phyloP scores from a whole-genome alignment of 2,797 vertebrate species.

The Acanthurus lineatus region DNA sequence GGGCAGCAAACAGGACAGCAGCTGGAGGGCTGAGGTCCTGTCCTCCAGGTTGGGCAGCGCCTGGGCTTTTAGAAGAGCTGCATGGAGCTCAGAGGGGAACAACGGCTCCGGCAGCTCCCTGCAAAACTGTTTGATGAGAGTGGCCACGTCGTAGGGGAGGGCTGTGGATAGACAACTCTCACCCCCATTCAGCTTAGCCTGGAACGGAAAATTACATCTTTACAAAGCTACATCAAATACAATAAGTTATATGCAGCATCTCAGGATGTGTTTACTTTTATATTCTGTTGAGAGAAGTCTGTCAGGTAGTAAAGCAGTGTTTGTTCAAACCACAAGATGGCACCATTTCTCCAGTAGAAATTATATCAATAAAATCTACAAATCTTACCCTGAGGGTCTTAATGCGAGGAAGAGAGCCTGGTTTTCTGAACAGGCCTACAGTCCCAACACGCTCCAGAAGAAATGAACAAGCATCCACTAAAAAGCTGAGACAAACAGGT shows the following conservation, averaged over 20 bases:
- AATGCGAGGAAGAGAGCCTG: conserved; percentile 89
- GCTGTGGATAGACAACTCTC: conserved; percentile 87
- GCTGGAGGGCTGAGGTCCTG: conserved; percentile 86
- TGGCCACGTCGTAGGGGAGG: conserved; percentile 89
- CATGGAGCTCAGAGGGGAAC: conserved; percentile 87
- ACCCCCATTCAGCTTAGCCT: conserved; percentile 85
- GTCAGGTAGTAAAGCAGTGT: neutral
- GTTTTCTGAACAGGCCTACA: conserved; percentile 93
- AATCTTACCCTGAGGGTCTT: conserved; percentile 88
- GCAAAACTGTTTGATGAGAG: conserved; percentile 94
- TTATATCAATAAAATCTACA: neutral
- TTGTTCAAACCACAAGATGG: conserved; percentile 12
- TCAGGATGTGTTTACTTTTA: neutral
- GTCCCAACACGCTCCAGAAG: conserved; percentile 87
- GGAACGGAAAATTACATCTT: neutral
- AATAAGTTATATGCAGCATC: neutral
- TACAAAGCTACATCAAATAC: neutral
- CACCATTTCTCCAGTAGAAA: neutral
- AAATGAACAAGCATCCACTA: conserved; percentile 87
- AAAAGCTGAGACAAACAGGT: conserved; percentile 83
- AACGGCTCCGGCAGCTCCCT: conserved; percentile 90
- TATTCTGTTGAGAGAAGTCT: neutral
- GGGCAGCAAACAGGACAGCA: conserved; percentile 90
- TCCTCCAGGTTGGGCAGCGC: conserved; percentile 78
- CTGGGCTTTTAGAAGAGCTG: conserved; percentile 89